These are phyloP conservation scores for Diogma glabrata DNA, from an alignment of 2,888 invertebrate genomes.

Conservation along the genomic window DNA sequence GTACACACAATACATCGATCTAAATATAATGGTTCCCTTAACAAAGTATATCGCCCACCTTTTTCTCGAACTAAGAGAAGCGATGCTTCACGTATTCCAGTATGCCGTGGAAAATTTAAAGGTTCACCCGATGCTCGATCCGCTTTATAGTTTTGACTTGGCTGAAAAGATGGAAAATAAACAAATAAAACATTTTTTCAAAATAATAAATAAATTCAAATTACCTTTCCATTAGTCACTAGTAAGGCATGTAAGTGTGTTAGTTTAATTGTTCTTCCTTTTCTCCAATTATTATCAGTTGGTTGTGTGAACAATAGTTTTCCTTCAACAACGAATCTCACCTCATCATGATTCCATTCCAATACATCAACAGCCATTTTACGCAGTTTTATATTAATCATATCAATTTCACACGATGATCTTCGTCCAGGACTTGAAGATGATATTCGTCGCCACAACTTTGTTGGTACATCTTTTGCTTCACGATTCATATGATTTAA, in stretches of 20 bases:
- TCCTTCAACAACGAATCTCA: conserved; percentile 82
- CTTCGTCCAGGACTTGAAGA: conserved; percentile 55
- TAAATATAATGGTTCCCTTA: conserved; percentile 81
- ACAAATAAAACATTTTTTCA: background rate
- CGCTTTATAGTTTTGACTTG: conserved; percentile 56
- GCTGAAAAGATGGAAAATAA: conserved; percentile 36
- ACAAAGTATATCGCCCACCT: conserved; percentile 71
- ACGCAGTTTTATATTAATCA: conserved; percentile 78
- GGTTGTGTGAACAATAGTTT: conserved; percentile 79
- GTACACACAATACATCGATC: conserved; percentile 81
- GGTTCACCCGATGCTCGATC: conserved; percentile 51
- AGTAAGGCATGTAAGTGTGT: conserved; percentile 80
- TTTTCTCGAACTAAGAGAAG: conserved; percentile 82
- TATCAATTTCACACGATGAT: conserved; percentile 72
- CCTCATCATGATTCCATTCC: conserved; percentile 91
- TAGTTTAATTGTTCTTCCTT: conserved; percentile 79
- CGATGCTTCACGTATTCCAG: conserved; percentile 76
- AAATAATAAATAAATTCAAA: background rate
- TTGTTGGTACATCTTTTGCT: conserved; percentile 81
- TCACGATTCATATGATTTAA: conserved; percentile 90
- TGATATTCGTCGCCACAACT: conserved; percentile 80
- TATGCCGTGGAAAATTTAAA: conserved; percentile 55
- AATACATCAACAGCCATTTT: conserved; percentile 89
- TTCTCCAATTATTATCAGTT: conserved; percentile 83
- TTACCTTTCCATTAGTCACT: conserved; percentile 84